Evolutionary conservation across 2,113 vertebrate genomes (phyloP), one percentile per base, ranked within the genome.

Genomic region (Archocentrus centrarchus): DNA sequence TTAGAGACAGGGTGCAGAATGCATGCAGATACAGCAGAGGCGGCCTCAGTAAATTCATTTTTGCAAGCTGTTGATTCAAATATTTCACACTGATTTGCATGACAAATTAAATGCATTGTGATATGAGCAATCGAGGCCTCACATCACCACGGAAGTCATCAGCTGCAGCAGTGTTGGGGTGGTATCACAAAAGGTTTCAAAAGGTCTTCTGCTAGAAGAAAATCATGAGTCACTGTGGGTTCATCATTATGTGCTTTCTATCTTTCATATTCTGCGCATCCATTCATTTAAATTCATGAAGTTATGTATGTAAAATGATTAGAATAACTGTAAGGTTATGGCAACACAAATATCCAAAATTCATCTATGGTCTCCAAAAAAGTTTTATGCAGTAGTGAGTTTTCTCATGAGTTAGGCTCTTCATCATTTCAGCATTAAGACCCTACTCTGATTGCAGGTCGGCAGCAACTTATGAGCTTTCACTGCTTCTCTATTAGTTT

Each of bases 401-500:
- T 44, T 44, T 44, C 3, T 13, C 41, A 15, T 17, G 13, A 50
- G 14, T 50, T 50, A 15, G 14, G 4, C 44, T 50, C 5, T 3
- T 44, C 41, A 44, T 44, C 41, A 39, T 6, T 27, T 8, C 30
- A 63, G 20, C 61, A 37, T 63, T 61, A 63, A 66, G 13, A 53
- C 59, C 22, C 37, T 5, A 27, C n/a, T 15, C 27, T 32, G 27
- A 24, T 6, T 20, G 3, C 22, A 37, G 15, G 32, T 18, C 18
- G 73, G 83, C 17, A 85, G 64, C 15, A 84, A 82, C 27, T 39
- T 88, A 58, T 84, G 50, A 88, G 77, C 70, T 17, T 35, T 47
- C 20, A n/a, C 11, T 44, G 10, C 41, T 44, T 44, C 11, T 44
- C 41, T 13, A 13, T 39, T 39, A 39, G 59, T 61, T 58, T 41